A percentile compares a stretch with the other conserved stretches of the same genome.
These are phyloP conservation scores for Kryptolebias marmoratus DNA, from an alignment of 2,113 vertebrate species.

Conservation along the genomic window DNA sequence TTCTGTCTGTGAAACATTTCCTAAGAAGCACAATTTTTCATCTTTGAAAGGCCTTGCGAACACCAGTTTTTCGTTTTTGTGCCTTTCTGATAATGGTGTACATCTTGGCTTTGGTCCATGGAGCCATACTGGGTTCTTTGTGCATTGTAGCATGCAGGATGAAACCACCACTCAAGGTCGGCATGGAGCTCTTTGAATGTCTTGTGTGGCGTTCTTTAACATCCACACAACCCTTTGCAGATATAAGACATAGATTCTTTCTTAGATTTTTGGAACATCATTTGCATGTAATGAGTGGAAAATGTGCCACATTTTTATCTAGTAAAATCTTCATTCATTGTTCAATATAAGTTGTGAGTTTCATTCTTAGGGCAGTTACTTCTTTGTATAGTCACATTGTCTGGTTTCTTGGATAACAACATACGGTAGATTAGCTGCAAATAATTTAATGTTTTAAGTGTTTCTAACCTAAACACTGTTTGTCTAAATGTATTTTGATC, in stretches of 20 bases:
- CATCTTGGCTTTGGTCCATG: neutral
- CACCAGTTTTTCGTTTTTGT: neutral
- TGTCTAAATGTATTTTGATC: slow-evolving; percentile 19
- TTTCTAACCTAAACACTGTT: slow-evolving; percentile 1
- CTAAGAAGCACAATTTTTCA: neutral
- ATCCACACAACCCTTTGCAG: neutral
- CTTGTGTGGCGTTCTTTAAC: neutral
- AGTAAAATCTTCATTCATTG: neutral
- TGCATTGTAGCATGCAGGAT: neutral
- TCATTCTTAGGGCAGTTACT: neutral
- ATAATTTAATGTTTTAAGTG: slow-evolving; percentile 6
- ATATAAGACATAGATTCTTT: neutral
- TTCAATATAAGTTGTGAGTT: neutral
- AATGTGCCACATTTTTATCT: neutral
- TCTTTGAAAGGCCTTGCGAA: neutral
- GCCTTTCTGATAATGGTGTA: neutral
- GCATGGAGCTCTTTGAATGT: neutral
- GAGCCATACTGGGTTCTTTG: neutral
- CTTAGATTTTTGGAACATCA: neutral
- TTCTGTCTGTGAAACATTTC: neutral
- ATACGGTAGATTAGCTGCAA: neutral
- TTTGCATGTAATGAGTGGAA: neutral
- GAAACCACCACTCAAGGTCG: neutral
- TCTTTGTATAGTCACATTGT: neutral
- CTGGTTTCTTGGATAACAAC: too few relatives aligned